Percentiles rank a stretch among this genome's conserved stretches.
Evolutionary conservation across 2,113 vertebrate genomes (phyloP).

Genomic region (Chaetura pelagica): DNA sequence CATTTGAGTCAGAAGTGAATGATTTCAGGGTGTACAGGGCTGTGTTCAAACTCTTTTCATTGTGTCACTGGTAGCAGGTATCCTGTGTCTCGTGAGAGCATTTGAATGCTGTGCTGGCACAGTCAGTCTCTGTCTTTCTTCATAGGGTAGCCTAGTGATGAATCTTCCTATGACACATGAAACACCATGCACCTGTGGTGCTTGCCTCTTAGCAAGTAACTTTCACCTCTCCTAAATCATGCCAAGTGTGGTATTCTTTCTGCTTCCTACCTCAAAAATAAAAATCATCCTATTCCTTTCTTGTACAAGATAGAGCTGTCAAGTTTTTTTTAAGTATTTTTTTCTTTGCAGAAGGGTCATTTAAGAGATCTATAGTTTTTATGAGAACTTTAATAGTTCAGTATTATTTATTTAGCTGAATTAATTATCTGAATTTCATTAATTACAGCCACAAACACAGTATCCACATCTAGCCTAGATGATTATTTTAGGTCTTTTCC

Average conservation of each 20-base stretch:
- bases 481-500: background rate
- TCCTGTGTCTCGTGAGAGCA: background rate
- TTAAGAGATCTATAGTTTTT: background rate
- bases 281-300: background rate
- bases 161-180: background rate
- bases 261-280: background rate
- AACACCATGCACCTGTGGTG: background rate
- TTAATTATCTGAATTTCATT: background rate
- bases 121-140: background rate
- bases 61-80: background rate
- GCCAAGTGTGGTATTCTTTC: background rate
- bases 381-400: background rate
- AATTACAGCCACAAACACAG: background rate
- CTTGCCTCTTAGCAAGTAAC: background rate
- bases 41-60: background rate
- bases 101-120: background rate
- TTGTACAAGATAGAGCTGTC: background rate
- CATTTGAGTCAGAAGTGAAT: background rate
- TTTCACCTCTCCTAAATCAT: background rate
- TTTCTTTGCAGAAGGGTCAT: background rate
- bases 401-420: background rate
- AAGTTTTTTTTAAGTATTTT: background rate
- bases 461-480: background rate
- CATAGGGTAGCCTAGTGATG: background rate
- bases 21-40: background rate